phyloP scores from a whole-genome alignment of 2,797 vertebrate genomes.

The Hozukius guyotensis region DNA sequence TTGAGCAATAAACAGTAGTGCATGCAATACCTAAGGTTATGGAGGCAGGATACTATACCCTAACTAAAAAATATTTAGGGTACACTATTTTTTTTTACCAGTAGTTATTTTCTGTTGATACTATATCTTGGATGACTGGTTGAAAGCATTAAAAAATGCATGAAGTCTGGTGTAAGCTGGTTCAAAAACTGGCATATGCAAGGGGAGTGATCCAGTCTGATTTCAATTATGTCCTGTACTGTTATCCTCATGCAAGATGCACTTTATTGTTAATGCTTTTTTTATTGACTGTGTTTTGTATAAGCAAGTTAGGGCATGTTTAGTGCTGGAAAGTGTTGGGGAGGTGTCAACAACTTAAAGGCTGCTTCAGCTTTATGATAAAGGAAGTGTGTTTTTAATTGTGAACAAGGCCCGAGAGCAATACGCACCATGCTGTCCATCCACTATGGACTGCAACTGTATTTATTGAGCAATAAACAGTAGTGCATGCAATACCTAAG shows the following conservation, averaged over 20 bases:
- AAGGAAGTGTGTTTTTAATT: not conserved
- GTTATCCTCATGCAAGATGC: not conserved
- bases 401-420: slow-evolving; percentile 1
- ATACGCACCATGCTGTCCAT: not conserved
- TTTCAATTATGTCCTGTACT: not conserved
- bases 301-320: not conserved
- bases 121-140: not conserved
- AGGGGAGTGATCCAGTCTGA: slow-evolving; percentile 20
- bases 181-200: too few species aligned
- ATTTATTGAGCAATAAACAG: not conserved
- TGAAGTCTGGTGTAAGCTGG: not conserved
- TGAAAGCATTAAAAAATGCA: not conserved
- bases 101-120: not conserved
- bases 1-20: not conserved
- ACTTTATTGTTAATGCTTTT: not conserved
- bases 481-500: not conserved
- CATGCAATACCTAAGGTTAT: not conserved
- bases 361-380: not conserved
- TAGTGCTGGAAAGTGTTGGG: not conserved
- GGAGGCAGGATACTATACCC: not conserved
- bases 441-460: not conserved
- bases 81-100: not conserved
- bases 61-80: not conserved
- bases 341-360: slow-evolving; percentile 30
- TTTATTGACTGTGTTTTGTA: not conserved